Evolutionary conservation across 2,113 vertebrate genomes (phyloP), one percentile per base, ranked within the genome.

Genomic region (Pampusana beccarii): DNA sequence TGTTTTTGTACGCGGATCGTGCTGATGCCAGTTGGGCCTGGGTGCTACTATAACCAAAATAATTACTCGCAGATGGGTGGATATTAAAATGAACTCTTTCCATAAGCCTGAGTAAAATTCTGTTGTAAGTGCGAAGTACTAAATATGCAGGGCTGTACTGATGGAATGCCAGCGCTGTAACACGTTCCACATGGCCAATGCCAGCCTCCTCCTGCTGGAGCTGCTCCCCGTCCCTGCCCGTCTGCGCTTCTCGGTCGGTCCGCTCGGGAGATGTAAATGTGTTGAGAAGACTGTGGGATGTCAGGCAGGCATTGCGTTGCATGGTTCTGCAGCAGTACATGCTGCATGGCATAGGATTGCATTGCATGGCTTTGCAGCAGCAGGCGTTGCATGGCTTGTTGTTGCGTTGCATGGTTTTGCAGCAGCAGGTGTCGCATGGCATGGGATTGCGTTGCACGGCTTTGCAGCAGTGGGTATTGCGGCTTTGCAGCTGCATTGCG

Each of bases 31-130:
- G 83, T 46, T 74, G 20, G 88, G 83, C 91, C 88, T 28, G 92
- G 66, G 23, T 6, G 94, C 94, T 92, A 9, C 90, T 86, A 6
- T 42, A 86, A 40, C 74, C 5, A 56, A 4, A 44, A 31, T 95
- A 95, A 96, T 96, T 75, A 36, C 88, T 93, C 58, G 3, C 96
- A 95, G 96, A 92, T 90, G 95, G 74, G 74, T 17, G 92, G n/a
- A n/a, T 91, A 53, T 88, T 75, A 46, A 90, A 93, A 82, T 2
- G 50, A 86, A 94, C 71, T 73, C 86, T 61, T 77, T 65, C 75
- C 88, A 56, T 77, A 40, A 93, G 86, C 88, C 71, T 79, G 33
- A 66, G 50, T 86, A 65, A 88, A 90, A 73, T 36, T 7, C 83
- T 73, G 58, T 36, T 73, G 7, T 56, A 31, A 95, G 92, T 71